Evolutionary conservation across 2,888 invertebrate genomes (phyloP).

Genomic region (Perithous albicinctus): DNA sequence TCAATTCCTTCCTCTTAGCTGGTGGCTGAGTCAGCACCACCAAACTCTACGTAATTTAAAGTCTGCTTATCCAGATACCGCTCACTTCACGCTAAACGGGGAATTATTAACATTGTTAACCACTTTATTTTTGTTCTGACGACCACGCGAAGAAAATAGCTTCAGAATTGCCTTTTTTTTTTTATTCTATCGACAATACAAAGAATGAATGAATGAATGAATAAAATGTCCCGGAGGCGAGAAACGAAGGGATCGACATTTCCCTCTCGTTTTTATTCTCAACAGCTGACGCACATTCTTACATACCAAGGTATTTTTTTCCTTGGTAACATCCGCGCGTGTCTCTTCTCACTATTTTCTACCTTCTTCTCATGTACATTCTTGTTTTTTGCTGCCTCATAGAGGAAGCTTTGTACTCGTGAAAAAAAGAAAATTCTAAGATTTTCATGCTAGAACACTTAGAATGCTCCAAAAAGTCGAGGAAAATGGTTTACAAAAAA

Average conservation of each 20-base stretch:
- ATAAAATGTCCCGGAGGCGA: slow-evolving; percentile 51
- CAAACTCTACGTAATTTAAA: slow-evolving; percentile 23
- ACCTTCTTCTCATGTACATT: slow-evolving; percentile 1
- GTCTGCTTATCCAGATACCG: slow-evolving; percentile 5
- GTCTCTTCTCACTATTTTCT: slow-evolving; percentile 50
- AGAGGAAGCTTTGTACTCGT: too few relatives aligned
- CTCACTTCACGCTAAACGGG: slow-evolving; percentile 30
- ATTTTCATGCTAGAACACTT: too few relatives aligned
- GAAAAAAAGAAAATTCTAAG: too few relatives aligned
- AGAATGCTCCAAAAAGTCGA: too few relatives aligned
- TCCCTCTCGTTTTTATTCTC: slow-evolving; percentile 63
- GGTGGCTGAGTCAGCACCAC: neutral
- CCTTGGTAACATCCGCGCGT: slow-evolving; percentile 43
- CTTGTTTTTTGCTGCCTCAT: slow-evolving; percentile 26
- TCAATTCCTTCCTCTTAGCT: neutral
- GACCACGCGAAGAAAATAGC: too few relatives aligned
- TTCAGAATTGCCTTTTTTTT: too few relatives aligned
- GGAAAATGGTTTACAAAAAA: too few relatives aligned
- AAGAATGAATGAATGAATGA: neutral
- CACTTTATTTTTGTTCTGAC: slow-evolving; percentile 44
- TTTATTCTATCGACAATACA: too few relatives aligned
- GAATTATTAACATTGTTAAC: slow-evolving; percentile 55
- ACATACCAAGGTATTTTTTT: slow-evolving; percentile 53
- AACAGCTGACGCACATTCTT: slow-evolving; percentile 61
- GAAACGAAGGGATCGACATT: slow-evolving; percentile 57